A percentile compares a stretch with the other conserved stretches of the same genome.
Evolutionary conservation across 2,888 invertebrate species (phyloP).

Genomic region (Nebria salina): DNA sequence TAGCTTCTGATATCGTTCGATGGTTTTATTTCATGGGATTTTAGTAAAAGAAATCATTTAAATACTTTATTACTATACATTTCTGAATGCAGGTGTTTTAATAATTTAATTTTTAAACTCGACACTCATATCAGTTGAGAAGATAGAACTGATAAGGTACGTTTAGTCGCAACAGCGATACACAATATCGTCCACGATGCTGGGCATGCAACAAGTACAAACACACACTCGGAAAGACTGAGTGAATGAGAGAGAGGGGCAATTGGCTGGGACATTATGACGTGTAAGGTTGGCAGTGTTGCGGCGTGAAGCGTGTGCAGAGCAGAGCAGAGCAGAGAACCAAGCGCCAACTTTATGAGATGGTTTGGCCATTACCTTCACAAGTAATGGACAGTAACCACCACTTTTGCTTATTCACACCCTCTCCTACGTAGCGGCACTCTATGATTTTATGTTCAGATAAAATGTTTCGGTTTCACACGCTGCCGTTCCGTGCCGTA

Average conservation of each 20-base stretch:
- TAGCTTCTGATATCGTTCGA: background rate
- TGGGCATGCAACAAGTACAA: conserved; percentile 27
- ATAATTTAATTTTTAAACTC: no score
- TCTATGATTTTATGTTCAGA: conserved; percentile 34
- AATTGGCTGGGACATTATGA: conserved; percentile 45
- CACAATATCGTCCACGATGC: background rate
- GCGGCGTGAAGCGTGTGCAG: background rate
- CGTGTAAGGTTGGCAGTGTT: conserved; percentile 44
- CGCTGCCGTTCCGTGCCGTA: background rate
- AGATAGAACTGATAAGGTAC: no score
- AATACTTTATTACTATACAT: no score
- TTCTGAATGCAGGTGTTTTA: no score
- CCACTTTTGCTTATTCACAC: conserved; percentile 44
- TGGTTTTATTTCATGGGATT: no score
- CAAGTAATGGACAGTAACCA: conserved; percentile 48
- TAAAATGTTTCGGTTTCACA: conserved; percentile 25
- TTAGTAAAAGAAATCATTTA: no score
- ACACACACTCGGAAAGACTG: background rate
- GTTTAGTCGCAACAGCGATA: no score
- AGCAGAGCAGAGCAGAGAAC: background rate
- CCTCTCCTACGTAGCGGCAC: conserved; percentile 17
- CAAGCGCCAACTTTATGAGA: conserved; percentile 47
- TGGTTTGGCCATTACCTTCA: conserved; percentile 46
- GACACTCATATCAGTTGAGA: no score
- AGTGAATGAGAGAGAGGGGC: conserved; percentile 16